Conservation (phyloP, 1,140 invertebrate genomes). For the Lucilia cuprina region DNA sequence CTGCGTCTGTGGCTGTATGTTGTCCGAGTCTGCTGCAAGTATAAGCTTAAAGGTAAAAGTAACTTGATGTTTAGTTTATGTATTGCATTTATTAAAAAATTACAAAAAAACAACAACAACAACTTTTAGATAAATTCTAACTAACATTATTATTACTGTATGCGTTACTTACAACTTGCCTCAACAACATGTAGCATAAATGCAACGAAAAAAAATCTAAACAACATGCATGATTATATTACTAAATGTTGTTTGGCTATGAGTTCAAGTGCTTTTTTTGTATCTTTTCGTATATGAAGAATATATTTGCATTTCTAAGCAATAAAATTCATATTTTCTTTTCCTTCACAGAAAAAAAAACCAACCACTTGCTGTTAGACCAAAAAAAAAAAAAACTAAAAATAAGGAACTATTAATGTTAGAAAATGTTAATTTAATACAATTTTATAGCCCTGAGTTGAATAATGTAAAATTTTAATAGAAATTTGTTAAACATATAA, state of each 20-base stretch:
- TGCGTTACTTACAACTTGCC: conserved; percentile 33
- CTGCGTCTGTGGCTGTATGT: not conserved
- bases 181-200: not conserved
- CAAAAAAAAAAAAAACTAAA: no score
- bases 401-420: not conserved
- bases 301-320: not conserved
- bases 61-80: conserved; percentile 29
- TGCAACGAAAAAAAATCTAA: not conserved
- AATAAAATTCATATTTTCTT: not conserved
- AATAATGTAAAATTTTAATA: conserved; percentile 25
- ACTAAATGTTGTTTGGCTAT: not conserved
- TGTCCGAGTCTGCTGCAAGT: not conserved
- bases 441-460: not conserved
- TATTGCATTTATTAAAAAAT: conserved; percentile 28
- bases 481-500: conserved; percentile 16
- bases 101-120: no score
- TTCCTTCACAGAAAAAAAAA: not conserved
- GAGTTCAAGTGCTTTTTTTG: not conserved
- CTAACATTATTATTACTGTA: conserved; percentile 18
- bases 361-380: not conserved
- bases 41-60: not conserved
- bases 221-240: conserved; percentile 23
- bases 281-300: no score
- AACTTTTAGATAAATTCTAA: conserved; percentile 30
- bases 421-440: not conserved